Base-by-base conservation (phyloP, 2,888 invertebrate species). In the Xestia ashworthii region DNA sequence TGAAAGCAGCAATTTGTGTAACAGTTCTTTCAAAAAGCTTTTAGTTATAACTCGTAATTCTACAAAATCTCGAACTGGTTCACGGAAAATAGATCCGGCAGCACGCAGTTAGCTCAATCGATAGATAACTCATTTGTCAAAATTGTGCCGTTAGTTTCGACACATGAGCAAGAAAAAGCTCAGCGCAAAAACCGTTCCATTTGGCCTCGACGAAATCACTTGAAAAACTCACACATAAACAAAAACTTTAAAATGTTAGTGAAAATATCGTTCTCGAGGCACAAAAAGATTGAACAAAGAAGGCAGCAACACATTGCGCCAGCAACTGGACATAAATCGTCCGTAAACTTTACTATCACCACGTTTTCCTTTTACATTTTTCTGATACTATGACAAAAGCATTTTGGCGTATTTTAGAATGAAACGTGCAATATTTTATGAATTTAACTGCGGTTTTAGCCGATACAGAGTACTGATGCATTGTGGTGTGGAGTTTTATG, bases 401-500 rank as follows among this genome's bases (percentile, higher is more conserved):
- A 75, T 87, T 82, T 83, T 71, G 76, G 81, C 71, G 74, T 85
- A 83, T 78, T 83, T 82, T 82, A 85, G 75, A 85, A 83, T 82
- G 70, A 71, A 83, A 77, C 76, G 73, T 81, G 74, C 80, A 82
- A 88, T 88, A 90, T 87, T 89, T 88, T 85, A 82, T 85, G 71
- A 80, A 75, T 86, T 87, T 76, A 71, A 82, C 78, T 78, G 80
- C 64, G 75, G 77, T 78, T 84, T 81, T 67, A 81, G 78, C 66
- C 64, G 66, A 84, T 86, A 83, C 78, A 72, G 72, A 32, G 69
- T 71, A 44, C 53, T 76, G 78, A 81, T 77, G 80, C 80, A 87
- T 88, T 91, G 89, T 89, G 86, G 87, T 81, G 81, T 41, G 82
- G 80, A 90, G 88, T 91, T 92, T 91, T 91, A 92, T 90, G 86